Percentiles rank a stretch among this genome's conserved stretches.
These are phyloP conservation scores for Drusus annulatus DNA, from an alignment of 1,140 invertebrate genomes.

Conservation along the genomic window DNA sequence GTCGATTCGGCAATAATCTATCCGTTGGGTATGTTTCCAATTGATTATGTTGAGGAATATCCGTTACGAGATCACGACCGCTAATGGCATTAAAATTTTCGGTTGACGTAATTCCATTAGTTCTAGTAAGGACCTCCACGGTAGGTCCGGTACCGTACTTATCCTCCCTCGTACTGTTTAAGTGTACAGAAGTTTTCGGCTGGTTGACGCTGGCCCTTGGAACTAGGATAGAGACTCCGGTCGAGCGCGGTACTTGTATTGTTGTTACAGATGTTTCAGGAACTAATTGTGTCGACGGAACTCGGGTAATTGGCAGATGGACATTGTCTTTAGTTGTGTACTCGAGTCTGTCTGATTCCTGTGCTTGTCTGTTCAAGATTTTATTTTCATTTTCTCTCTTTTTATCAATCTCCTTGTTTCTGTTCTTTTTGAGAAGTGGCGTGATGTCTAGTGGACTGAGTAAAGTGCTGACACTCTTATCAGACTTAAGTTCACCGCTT, in stretches of 20 bases:
- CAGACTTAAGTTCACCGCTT: conserved; percentile 25
- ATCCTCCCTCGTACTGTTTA: neutral
- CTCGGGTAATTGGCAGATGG: neutral
- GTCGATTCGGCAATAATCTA: neutral
- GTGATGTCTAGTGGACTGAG: conserved; percentile 50
- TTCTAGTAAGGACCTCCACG: neutral
- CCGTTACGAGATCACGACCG: conserved; percentile 15
- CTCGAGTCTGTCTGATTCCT: neutral
- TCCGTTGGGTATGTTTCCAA: conserved; percentile 8
- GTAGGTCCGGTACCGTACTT: conserved; percentile 1
- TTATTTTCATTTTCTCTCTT: conserved; percentile 23
- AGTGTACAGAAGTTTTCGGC: conserved; percentile 18
- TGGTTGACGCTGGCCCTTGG: neutral
- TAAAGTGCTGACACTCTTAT: conserved; percentile 51
- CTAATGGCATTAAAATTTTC: neutral
- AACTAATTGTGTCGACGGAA: neutral
- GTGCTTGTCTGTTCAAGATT: neutral
- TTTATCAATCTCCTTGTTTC: conserved; percentile 35
- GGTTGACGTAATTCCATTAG: neutral
- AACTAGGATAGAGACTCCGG: neutral
- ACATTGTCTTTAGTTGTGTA: neutral
- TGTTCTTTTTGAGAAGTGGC: conserved; percentile 47
- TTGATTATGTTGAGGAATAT: neutral
- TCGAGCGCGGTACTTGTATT: conserved; percentile 1
- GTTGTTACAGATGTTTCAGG: conserved; percentile 2